Evolutionary conservation across 2,888 invertebrate species (phyloP).

Genomic region (Tipula lateralis): DNA sequence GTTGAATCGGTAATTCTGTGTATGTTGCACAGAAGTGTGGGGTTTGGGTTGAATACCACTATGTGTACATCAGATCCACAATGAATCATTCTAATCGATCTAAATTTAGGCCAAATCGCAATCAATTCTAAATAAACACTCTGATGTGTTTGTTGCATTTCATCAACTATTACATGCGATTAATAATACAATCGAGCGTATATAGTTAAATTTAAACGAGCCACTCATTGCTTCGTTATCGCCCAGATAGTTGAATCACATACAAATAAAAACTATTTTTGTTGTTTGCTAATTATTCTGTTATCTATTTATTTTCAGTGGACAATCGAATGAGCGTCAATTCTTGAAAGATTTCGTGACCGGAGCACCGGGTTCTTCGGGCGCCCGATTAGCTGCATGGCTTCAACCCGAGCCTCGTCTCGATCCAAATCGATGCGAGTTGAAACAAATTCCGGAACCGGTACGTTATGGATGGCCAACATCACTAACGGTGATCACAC

Average conservation of each 20-base stretch:
- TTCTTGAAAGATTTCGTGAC: slow-evolving; percentile 90
- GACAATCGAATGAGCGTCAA: slow-evolving; percentile 83
- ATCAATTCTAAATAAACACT: background rate
- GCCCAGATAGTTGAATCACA: background rate
- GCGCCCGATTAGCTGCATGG: slow-evolving; percentile 92
- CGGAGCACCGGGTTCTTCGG: slow-evolving; percentile 77
- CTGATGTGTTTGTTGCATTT: background rate
- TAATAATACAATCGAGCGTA: background rate
- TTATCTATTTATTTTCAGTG: too few relatives aligned
- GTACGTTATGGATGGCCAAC: slow-evolving; percentile 79
- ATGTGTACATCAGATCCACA: background rate
- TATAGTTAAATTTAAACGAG: background rate
- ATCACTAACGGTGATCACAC: slow-evolving; percentile 71
- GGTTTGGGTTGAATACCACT: background rate
- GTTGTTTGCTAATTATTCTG: too few relatives aligned
- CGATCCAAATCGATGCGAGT: slow-evolving; percentile 76
- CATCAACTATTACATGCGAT: background rate
- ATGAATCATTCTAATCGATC: background rate
- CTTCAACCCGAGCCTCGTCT: slow-evolving; percentile 88
- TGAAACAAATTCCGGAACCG: slow-evolving; percentile 67
- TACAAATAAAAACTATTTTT: background rate
- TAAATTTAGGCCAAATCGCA: background rate
- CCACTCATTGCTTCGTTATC: background rate
- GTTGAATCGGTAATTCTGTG: background rate
- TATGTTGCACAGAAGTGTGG: background rate